phyloP scores from a whole-genome alignment of 1,140 invertebrate species.

The Geopemphigus sp. region DNA sequence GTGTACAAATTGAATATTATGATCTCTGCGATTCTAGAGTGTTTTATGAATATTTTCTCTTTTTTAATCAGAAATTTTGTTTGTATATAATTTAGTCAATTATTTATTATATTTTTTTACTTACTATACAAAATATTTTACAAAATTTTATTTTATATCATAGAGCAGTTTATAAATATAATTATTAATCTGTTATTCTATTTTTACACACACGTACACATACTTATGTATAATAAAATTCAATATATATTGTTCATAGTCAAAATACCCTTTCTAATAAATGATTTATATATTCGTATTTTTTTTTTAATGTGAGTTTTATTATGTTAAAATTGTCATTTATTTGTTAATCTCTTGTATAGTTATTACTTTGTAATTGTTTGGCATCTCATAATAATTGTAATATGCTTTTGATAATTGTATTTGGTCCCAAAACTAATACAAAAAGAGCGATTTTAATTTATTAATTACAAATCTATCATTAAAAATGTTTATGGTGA shows the following conservation, averaged over 20 bases:
- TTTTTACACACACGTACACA: neutral
- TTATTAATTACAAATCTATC: neutral
- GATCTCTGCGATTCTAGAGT: constrained; percentile 6
- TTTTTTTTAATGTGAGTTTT: constrained; percentile 31
- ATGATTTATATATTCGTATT: neutral
- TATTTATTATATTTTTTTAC: constrained; percentile 42
- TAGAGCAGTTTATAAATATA: neutral
- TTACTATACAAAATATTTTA: constrained; percentile 6
- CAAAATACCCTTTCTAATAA: constrained; percentile 13
- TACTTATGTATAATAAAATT: neutral
- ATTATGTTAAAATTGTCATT: neutral
- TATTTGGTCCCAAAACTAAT: neutral
- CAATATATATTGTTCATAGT: neutral
- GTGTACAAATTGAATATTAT: constrained; percentile 1
- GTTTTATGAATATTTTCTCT: neutral
- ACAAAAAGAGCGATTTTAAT: neutral
- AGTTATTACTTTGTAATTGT: neutral
- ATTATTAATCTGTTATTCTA: neutral
- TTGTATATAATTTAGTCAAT: constrained; percentile 46
- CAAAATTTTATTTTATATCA: neutral
- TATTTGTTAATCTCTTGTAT: neutral
- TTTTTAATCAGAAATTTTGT: constrained; percentile 17
- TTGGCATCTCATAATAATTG: neutral
- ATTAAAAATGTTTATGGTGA: constrained; percentile 34
- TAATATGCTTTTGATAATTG: neutral